These are phyloP conservation scores for Psammodynastes pulverulentus DNA, from an alignment of 2,113 vertebrate genomes.

Conservation along the genomic window DNA sequence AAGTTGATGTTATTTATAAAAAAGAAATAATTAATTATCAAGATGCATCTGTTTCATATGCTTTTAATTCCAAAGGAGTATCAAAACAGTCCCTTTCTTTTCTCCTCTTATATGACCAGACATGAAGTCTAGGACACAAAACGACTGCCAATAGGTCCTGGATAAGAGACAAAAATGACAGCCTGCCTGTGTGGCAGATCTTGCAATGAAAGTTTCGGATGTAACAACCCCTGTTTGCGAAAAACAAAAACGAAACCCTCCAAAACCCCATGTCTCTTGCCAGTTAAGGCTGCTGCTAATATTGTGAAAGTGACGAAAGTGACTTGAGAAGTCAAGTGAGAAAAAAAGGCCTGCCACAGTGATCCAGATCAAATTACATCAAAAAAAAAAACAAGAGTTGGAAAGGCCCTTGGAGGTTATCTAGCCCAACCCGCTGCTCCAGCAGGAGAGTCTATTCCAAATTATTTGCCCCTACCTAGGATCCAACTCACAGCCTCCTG, in stretches of 20 bases:
- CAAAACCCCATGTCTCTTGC: conserved; percentile 42
- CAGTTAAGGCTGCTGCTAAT: conserved; percentile 45
- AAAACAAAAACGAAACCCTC: conserved; percentile 33
- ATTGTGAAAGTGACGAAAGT: conserved; percentile 48
- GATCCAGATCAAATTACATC: neutral
- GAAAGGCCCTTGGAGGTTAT: too few relatives aligned
- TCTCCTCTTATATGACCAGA: conserved; percentile 57
- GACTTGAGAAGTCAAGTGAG: conserved; percentile 1
- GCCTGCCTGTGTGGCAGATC: conserved; percentile 71
- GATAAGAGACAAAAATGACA: conserved; percentile 75
- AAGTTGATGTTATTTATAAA: conserved; percentile 85
- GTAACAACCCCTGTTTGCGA: conserved; percentile 62
- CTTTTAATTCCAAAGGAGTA: conserved; percentile 77
- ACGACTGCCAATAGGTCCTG: conserved; percentile 70
- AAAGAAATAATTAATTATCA: conserved; percentile 73
- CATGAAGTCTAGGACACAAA: conserved; percentile 64
- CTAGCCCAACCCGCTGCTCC: too few relatives aligned
- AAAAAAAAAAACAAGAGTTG: too few relatives aligned
- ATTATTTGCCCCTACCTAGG: too few relatives aligned
- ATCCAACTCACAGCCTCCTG: too few relatives aligned
- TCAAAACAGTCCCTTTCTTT: conserved; percentile 59
- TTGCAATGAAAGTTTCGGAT: conserved; percentile 57
- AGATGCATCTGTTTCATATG: conserved; percentile 79
- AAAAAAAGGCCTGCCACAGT: neutral
- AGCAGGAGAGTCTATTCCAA: too few relatives aligned